phyloP scores from a whole-genome alignment of 2,888 invertebrate genomes.

The Harmothoe impar region DNA sequence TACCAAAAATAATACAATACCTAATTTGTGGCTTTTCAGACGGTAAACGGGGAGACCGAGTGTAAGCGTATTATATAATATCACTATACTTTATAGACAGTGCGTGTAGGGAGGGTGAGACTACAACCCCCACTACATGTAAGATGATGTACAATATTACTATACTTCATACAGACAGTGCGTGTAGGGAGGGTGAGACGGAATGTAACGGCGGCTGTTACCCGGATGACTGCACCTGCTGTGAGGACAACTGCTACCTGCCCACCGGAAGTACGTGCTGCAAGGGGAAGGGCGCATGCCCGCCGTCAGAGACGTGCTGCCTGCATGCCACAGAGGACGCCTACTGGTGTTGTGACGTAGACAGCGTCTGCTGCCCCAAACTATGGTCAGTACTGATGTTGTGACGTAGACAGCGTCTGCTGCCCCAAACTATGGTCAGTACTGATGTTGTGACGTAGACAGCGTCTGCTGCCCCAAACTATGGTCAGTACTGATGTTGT shows the following conservation, averaged over 20 bases:
- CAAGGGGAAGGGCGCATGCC: not conserved
- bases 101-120: not conserved
- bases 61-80: no score
- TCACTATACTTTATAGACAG: not conserved
- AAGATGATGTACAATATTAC: no score
- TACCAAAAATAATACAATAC: no score
- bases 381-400: not conserved
- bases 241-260: constrained; percentile 29
- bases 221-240: constrained; percentile 31
- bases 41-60: no score
- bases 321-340: not conserved
- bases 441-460: not conserved
- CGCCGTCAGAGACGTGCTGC: not conserved
- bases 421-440: constrained; percentile 2
- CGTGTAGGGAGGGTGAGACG: not conserved
- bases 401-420: constrained; percentile 3
- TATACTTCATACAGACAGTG: not conserved
- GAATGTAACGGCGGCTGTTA: not conserved
- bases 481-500: not conserved
- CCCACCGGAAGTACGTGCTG: not conserved
- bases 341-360: constrained; percentile 11
- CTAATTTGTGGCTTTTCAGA: no score
- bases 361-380: constrained; percentile 9
- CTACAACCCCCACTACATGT: no score
- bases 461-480: constrained; percentile 24